Evolutionary conservation across 2,113 vertebrate genomes (phyloP).

Genomic region (Datnioides undecimradiatus): DNA sequence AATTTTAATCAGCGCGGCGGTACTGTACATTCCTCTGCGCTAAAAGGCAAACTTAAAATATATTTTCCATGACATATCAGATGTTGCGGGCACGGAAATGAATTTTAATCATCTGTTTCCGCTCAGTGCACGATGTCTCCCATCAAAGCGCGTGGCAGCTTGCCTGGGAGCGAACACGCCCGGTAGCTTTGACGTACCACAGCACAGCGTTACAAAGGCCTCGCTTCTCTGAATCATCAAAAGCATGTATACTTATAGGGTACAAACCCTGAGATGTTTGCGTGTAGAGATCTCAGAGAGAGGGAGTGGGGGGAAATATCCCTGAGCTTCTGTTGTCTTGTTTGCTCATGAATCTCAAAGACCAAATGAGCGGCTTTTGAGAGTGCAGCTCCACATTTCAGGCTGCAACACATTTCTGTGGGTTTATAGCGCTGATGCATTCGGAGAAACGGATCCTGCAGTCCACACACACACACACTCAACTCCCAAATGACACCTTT

Average conservation of each 20-base stretch:
- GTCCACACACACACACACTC: conserved; percentile 11
- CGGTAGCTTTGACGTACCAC: conserved; percentile 21
- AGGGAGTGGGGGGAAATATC: conserved; percentile 10
- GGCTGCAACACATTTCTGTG: conserved; percentile 1
- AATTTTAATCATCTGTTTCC: conserved; percentile 36
- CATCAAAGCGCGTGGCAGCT: conserved; percentile 43
- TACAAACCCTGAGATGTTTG: conserved; percentile 34
- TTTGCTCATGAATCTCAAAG: conserved; percentile 64
- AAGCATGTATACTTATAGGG: conserved; percentile 33
- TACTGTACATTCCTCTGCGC: not conserved
- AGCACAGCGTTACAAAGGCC: conserved; percentile 36
- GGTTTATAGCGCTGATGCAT: conserved; percentile 19
- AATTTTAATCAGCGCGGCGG: conserved; percentile 13
- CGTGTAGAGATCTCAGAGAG: conserved; percentile 32
- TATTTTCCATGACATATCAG: not conserved
- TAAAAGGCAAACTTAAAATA: not conserved
- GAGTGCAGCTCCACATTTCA: not conserved
- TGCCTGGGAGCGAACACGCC: conserved; percentile 14
- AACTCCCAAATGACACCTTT: conserved; percentile 38
- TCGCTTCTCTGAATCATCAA: conserved; percentile 40
- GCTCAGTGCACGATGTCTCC: conserved; percentile 6
- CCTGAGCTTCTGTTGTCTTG: conserved; percentile 44
- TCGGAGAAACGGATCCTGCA: conserved; percentile 4
- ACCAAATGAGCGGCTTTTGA: conserved; percentile 23
- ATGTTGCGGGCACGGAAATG: not conserved